Evolutionary conservation across 2,888 invertebrate genomes (phyloP).

Genomic region (Drosophila ustulata): DNA sequence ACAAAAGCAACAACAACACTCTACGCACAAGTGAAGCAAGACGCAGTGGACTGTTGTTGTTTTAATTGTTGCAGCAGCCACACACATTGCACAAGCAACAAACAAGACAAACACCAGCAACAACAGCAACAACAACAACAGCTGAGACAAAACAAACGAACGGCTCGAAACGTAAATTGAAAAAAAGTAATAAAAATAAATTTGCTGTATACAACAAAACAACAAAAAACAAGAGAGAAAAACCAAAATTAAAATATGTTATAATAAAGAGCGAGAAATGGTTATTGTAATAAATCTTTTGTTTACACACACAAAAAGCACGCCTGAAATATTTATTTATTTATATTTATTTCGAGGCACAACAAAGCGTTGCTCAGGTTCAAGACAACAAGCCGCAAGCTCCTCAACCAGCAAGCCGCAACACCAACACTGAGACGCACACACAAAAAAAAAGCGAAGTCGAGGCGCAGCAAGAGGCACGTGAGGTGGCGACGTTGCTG

Average conservation of each 20-base stretch:
- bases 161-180: slow-evolving; percentile 60
- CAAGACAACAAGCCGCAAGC: slow-evolving; percentile 56
- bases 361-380: slow-evolving; percentile 59
- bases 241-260: slow-evolving; percentile 40
- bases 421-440: slow-evolving; percentile 5
- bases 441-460: background rate
- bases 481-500: slow-evolving; percentile 23
- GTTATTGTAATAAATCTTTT: slow-evolving; percentile 79
- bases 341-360: slow-evolving; percentile 39
- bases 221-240: slow-evolving; percentile 28
- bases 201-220: slow-evolving; percentile 50
- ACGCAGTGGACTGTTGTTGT: slow-evolving; percentile 48
- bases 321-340: slow-evolving; percentile 70
- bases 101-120: slow-evolving; percentile 26
- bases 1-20: slow-evolving; percentile 33
- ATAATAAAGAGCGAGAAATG: slow-evolving; percentile 66
- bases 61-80: slow-evolving; percentile 62
- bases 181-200: slow-evolving; percentile 78
- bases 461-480: slow-evolving; percentile 26
- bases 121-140: slow-evolving; percentile 15
- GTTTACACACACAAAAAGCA: slow-evolving; percentile 49
- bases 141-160: slow-evolving; percentile 61
- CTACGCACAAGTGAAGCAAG: slow-evolving; percentile 71
- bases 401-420: slow-evolving; percentile 17
- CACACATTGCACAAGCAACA: slow-evolving; percentile 67